Base-by-base conservation (phyloP, 2,113 vertebrate genomes). In the Misgurnus mizolepis region DNA sequence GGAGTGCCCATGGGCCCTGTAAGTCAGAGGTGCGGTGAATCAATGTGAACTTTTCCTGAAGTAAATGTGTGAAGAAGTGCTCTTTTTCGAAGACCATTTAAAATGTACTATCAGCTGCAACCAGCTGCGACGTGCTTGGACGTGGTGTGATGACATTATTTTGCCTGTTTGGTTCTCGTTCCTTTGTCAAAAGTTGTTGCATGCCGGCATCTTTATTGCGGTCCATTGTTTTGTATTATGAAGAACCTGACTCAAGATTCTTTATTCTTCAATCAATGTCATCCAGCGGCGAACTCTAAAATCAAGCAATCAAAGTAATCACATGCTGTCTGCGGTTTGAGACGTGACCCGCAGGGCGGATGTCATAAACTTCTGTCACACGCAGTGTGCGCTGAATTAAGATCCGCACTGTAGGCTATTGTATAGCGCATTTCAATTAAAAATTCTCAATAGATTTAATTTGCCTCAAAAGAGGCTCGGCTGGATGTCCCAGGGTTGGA, bases 221-320 rank as follows among this genome's bases (percentile, higher is more conserved):
- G 27, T 47, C 22, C 41, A 75, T 64, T 64, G 50, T 15, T 73
- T 34, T 34, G 72, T 61, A 62, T 73, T 40, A 73, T 74, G 17
- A 61, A 18, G 27, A 53, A 53, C 50, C 4, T 80, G 43, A 47
- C 60, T 72, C 14, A 5, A 72, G 14, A 27, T 18, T 18, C 18
- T 80, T 70, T 80, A 45, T 80, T 62, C 58, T 17, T 75, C 60
- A 75, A 75, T 73, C 79, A 73, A 27, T 80, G 69, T 73, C 61
- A 65, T 45, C 8, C 58, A 67, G 69, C 58, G 45, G 55, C 72
- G 47, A 64, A 34, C 69, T 50, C 60, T 74, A 73, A 62, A 67
- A 74, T 67, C 45, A 64, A 62, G 43, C 78, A 79, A 53, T 64
- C 70, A 75, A 50, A 34, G 72, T 74, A 67, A 74, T 75, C 61